Evolutionary conservation across 2,888 invertebrate species (phyloP).

Genomic region (Idaea biselata): DNA sequence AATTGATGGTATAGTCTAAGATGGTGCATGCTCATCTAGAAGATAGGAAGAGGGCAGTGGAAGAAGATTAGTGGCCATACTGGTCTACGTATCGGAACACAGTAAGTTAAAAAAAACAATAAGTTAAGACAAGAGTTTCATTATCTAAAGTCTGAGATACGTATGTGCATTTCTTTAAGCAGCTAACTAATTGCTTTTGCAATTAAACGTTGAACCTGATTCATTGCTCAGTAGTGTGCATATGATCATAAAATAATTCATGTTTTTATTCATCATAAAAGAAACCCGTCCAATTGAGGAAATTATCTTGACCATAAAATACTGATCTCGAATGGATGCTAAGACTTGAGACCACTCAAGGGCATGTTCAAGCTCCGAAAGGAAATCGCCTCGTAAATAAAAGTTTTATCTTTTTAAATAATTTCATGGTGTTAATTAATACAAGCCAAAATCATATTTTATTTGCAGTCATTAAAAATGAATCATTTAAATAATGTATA

Average conservation of each 20-base stretch:
- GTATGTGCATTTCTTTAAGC: neutral
- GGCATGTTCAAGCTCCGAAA: slow-evolving; percentile 16
- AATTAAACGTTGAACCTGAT: neutral
- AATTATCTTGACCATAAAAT: slow-evolving; percentile 53
- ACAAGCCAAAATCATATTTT: neutral
- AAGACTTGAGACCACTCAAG: slow-evolving; percentile 20
- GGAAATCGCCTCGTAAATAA: slow-evolving; percentile 23
- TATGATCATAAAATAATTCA: slow-evolving; percentile 45
- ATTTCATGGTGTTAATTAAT: slow-evolving; percentile 1
- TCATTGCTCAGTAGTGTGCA: neutral
- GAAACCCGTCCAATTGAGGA: slow-evolving; percentile 48
- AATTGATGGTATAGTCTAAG: too few relatives aligned
- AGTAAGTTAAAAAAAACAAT: too few relatives aligned
- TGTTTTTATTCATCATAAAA: slow-evolving; percentile 56
- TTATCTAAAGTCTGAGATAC: too few relatives aligned
- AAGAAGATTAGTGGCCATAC: too few relatives aligned
- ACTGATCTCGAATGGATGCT: slow-evolving; percentile 32
- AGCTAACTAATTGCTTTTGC: neutral
- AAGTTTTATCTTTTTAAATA: neutral
- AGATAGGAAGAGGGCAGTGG: too few relatives aligned
- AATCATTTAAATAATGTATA: too few relatives aligned
- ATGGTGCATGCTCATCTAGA: too few relatives aligned
- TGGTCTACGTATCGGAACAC: too few relatives aligned
- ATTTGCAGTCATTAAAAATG: too few relatives aligned
- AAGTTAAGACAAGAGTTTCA: too few relatives aligned